phyloP scores from a whole-genome alignment of 30 jellyfish, hydroid and myxozoan species.

The Euphysa ruthae region DNA sequence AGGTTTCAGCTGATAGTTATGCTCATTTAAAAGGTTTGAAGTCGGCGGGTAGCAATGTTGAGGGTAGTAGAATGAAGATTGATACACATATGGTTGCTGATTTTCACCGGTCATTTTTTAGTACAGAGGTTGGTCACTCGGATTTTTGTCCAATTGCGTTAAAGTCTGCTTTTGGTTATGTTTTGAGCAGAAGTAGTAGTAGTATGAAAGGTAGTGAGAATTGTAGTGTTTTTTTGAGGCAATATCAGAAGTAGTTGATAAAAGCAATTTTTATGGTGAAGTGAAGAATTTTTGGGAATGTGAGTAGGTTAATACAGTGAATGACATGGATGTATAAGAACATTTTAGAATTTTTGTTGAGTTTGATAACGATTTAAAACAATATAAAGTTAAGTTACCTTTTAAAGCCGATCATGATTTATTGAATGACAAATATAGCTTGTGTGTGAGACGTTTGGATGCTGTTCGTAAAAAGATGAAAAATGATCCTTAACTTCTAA shows the following conservation, averaged over 20 bases:
- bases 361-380: background rate
- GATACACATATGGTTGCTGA: background rate
- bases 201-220: background rate
- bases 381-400: background rate
- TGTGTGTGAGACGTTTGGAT: constrained; percentile 5
- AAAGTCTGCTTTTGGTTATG: background rate
- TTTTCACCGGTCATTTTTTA: constrained; percentile 3
- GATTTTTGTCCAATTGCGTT: background rate
- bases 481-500: background rate
- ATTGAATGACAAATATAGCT: no score
- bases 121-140: background rate
- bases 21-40: background rate
- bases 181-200: background rate
- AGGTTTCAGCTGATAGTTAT: no score
- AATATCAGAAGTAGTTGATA: background rate
- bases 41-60: background rate
- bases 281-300: background rate
- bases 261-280: background rate
- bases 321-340: background rate
- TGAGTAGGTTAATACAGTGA: background rate
- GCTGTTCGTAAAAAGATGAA: background rate
- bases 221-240: background rate
- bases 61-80: background rate
- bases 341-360: background rate
- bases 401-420: no score